phyloP scores from a whole-genome alignment of 1,140 invertebrate genomes.

The Colletes gigas region DNA sequence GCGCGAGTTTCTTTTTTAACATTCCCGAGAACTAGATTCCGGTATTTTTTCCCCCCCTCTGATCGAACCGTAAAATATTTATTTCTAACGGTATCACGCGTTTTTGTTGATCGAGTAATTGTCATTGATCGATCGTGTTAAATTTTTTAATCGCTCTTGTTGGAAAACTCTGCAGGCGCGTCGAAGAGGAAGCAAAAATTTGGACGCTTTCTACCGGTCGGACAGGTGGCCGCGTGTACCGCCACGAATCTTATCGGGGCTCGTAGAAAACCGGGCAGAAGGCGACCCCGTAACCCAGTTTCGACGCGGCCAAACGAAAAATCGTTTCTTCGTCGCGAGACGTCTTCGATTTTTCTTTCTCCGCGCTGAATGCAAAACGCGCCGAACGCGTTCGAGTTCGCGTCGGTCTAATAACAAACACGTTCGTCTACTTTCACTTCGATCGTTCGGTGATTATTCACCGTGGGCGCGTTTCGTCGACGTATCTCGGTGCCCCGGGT shows the following conservation, averaged over 20 bases:
- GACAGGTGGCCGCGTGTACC: slow-evolving; percentile 68
- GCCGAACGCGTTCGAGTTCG: not conserved
- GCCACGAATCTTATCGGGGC: slow-evolving; percentile 71
- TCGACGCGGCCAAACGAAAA: slow-evolving; percentile 55
- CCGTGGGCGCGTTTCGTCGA: not conserved
- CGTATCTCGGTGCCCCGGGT: not conserved
- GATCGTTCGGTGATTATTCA: not conserved
- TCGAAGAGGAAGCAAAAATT: slow-evolving; percentile 63
- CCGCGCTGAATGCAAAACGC: slow-evolving; percentile 42
- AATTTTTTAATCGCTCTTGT: too few species aligned
- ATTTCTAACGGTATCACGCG: too few species aligned
- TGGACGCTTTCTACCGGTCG: slow-evolving; percentile 75
- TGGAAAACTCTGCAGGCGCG: not conserved
- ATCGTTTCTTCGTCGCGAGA: slow-evolving; percentile 35
- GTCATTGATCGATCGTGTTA: too few species aligned
- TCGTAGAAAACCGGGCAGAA: slow-evolving; percentile 69
- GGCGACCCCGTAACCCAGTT: slow-evolving; percentile 65
- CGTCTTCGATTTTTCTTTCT: slow-evolving; percentile 45
- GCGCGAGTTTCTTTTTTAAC: too few species aligned
- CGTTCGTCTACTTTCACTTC: slow-evolving; percentile 50
- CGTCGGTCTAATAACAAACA: slow-evolving; percentile 25
- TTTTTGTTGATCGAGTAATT: too few species aligned
- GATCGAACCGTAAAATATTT: too few species aligned
- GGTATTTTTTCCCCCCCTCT: too few species aligned
- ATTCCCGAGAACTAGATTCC: too few species aligned